Conservation (phyloP, 2,797 vertebrate genomes). For the Avahi laniger region DNA sequence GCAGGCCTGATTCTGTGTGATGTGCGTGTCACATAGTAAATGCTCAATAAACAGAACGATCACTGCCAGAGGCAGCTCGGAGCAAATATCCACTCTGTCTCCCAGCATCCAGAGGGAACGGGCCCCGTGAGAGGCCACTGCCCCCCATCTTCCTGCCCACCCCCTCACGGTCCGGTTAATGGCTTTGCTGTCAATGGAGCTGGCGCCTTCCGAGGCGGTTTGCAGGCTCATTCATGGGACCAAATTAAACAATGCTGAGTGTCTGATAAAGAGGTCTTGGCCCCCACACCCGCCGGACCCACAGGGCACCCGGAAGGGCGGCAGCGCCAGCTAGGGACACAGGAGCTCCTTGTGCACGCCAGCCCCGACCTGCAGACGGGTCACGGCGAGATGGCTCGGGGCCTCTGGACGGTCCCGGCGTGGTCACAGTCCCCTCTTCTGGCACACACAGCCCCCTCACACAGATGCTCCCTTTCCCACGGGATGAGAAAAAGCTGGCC, state of each 20-base stretch:
- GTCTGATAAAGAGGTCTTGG: background rate
- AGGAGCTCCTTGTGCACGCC: background rate
- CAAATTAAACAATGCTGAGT: background rate
- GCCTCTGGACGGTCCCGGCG: background rate
- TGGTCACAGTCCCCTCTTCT: background rate
- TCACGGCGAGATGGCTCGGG: fast-evolving
- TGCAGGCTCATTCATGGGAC: background rate
- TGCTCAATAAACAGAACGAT: background rate
- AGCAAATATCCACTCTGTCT: background rate
- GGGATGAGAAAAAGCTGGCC: background rate
- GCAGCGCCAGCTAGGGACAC: background rate
- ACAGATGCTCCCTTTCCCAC: background rate
- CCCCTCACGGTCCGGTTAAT: background rate
- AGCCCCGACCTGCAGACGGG: background rate
- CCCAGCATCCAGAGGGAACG: background rate
- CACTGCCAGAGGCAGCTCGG: background rate
- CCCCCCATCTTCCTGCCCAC: background rate
- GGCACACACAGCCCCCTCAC: background rate
- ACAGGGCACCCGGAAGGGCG: background rate
- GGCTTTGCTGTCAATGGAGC: background rate
- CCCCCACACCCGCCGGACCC: background rate
- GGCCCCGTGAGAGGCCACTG: background rate
- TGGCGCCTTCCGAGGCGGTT: background rate
- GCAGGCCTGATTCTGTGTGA: fast-evolving
- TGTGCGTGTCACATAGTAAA: fast-evolving